Conservation (phyloP, 2,888 invertebrate species). For the Acrobasis consociella region DNA sequence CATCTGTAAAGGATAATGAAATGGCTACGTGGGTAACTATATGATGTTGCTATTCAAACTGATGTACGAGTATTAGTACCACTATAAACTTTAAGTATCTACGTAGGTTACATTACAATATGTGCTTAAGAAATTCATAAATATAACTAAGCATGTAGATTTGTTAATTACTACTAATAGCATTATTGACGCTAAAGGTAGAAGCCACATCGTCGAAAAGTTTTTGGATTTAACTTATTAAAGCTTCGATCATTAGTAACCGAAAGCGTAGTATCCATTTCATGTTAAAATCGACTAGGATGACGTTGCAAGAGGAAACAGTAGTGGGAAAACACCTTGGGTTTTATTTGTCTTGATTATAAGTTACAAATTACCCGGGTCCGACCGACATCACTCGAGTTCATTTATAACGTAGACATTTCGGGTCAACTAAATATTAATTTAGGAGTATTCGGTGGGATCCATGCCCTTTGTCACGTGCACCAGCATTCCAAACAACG, state of each 20-base stretch:
- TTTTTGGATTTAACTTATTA: neutral
- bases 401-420: neutral
- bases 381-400: too few species aligned
- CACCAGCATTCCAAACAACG: slow-evolving; percentile 35
- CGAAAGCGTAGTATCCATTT: neutral
- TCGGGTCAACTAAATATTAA: slow-evolving; percentile 12
- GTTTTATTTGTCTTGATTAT: slow-evolving; percentile 3
- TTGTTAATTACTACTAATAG: slow-evolving; percentile 2
- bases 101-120: neutral
- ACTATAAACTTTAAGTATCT: neutral
- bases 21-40: neutral
- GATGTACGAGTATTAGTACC: neutral
- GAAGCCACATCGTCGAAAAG: neutral
- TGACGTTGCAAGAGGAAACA: neutral
- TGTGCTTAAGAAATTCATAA: neutral
- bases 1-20: neutral
- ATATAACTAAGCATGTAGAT: neutral
- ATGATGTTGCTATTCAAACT: neutral
- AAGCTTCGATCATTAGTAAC: neutral
- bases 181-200: neutral
- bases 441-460: slow-evolving; percentile 12
- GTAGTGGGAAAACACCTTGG: slow-evolving; percentile 8
- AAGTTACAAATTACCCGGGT: neutral
- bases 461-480: slow-evolving; percentile 28
- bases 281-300: neutral